phyloP scores from a whole-genome alignment of 2,113 vertebrate genomes.

The Mellivora capensis region DNA sequence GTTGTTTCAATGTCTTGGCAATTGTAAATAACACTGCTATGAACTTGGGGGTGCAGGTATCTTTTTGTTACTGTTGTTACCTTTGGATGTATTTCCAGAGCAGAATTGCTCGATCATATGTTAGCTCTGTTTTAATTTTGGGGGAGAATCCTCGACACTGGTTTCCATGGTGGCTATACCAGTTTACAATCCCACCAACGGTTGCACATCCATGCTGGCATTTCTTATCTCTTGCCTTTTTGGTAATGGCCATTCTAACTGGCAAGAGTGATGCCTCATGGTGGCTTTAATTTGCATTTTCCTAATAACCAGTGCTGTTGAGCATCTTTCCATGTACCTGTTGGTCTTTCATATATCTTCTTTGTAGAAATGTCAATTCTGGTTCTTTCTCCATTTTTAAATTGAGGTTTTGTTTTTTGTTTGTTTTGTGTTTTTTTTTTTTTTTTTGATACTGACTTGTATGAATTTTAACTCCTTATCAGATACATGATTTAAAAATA shows the following conservation, averaged over 20 bases:
- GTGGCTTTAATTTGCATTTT: not conserved
- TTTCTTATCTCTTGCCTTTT: not conserved
- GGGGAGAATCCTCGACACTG: not conserved
- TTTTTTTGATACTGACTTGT: not conserved
- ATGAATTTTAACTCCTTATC: not conserved
- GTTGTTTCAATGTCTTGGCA: not conserved
- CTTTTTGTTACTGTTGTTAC: not conserved
- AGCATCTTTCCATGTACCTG: not conserved
- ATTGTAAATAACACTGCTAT: not conserved
- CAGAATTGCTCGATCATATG: not conserved
- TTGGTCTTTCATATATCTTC: not conserved
- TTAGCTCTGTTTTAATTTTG: not conserved
- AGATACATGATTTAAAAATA: not conserved
- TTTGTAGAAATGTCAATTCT: not conserved
- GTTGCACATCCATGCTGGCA: not conserved
- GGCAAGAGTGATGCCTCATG: not conserved
- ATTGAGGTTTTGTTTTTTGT: no score
- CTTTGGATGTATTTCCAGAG: not conserved
- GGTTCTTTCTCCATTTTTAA: not conserved
- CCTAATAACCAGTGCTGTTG: not conserved
- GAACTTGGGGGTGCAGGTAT: not conserved
- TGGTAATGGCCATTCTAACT: not conserved
- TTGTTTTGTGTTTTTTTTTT: no score
- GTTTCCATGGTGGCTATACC: not conserved
- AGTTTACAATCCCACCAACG: not conserved